Evolutionary conservation across 2,888 invertebrate species (phyloP).

Genomic region (Mythimna lalbum): DNA sequence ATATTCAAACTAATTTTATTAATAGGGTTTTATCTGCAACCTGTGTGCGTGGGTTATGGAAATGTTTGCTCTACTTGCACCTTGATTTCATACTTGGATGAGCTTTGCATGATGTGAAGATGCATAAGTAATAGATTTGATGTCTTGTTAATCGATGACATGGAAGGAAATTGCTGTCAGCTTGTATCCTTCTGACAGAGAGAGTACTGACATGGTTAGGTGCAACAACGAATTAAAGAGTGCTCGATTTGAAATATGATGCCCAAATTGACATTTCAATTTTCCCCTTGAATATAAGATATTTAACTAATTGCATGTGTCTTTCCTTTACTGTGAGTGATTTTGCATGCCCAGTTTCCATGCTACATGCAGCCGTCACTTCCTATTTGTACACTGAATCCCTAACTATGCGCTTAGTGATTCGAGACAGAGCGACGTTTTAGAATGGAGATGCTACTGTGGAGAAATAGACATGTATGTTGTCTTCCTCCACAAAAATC

Average conservation of each 20-base stretch:
- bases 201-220: background rate
- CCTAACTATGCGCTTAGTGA: background rate
- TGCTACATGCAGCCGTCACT: background rate
- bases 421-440: background rate
- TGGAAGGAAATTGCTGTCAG: background rate
- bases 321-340: background rate
- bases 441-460: background rate
- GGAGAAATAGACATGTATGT: background rate
- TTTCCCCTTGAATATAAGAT: too few relatives aligned
- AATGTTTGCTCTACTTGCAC: slow-evolving; percentile 30
- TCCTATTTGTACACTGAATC: background rate
- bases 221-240: background rate
- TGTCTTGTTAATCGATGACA: background rate
- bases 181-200: background rate
- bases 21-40: slow-evolving; percentile 3
- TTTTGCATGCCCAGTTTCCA: background rate
- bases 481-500: background rate
- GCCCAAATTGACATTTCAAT: background rate
- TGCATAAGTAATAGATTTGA: background rate
- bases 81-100: slow-evolving; percentile 32
- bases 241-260: background rate
- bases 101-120: background rate
- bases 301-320: background rate
- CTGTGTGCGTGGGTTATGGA: slow-evolving; percentile 31
- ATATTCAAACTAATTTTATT: slow-evolving; percentile 37